Evolutionary conservation across 2,113 vertebrate species (phyloP).

Genomic region (Bufo bufo): DNA sequence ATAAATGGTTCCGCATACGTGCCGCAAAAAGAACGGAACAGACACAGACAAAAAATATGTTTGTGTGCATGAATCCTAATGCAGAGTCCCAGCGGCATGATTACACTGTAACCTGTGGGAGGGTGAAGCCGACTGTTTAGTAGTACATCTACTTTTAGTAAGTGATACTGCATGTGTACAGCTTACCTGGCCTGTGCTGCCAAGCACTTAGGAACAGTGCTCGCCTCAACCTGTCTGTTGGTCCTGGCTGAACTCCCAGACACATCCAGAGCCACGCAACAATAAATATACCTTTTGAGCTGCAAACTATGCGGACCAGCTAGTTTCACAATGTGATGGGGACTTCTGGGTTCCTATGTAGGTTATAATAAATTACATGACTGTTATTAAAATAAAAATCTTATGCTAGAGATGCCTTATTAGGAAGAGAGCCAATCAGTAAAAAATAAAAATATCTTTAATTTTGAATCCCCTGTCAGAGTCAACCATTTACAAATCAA

Average conservation of each 20-base stretch:
- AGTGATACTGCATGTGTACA: constrained; percentile 42
- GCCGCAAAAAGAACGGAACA: no score
- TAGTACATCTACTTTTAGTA: constrained; percentile 30
- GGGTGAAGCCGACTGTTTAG: background rate
- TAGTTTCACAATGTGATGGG: constrained; percentile 36
- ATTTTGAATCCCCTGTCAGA: background rate
- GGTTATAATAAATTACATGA: constrained; percentile 1
- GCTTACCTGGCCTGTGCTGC: constrained; percentile 34
- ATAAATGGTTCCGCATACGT: no score
- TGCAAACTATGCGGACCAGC: constrained; percentile 28
- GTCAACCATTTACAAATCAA: background rate
- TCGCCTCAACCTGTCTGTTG: constrained; percentile 45
- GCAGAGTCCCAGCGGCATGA: background rate
- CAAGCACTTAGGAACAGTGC: constrained; percentile 40
- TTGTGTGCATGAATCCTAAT: background rate
- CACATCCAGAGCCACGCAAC: constrained; percentile 34
- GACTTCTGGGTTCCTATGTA: constrained; percentile 1
- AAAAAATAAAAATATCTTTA: background rate
- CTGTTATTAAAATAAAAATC: background rate
- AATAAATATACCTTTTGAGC: constrained; percentile 27
- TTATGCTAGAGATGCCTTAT: background rate
- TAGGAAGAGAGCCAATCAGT: background rate
- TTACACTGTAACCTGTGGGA: background rate
- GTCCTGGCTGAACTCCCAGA: constrained; percentile 30
- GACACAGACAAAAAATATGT: no score